Conservation (phyloP, 2,797 vertebrate species). For the Apodemus agrarius region DNA sequence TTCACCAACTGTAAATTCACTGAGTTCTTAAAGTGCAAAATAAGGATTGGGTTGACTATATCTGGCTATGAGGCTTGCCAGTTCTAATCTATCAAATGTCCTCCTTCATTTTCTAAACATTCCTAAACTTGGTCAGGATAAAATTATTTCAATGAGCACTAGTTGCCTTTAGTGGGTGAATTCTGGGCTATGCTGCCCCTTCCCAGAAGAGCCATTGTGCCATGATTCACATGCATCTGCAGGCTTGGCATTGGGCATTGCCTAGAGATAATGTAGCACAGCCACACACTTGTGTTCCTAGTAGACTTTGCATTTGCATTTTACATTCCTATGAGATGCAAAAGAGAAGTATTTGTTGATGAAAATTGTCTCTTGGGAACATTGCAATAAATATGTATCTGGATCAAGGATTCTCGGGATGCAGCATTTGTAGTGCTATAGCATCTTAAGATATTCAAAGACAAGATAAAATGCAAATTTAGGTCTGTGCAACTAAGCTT, state of each 20-base stretch:
- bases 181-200: neutral
- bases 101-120: constrained; percentile 16
- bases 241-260: neutral
- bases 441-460: neutral
- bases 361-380: constrained; percentile 49
- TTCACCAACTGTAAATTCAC: neutral
- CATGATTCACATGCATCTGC: neutral
- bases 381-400: neutral
- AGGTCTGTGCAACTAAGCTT: neutral
- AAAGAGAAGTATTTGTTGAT: constrained; percentile 31
- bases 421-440: neutral
- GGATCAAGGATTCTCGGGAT: neutral
- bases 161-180: constrained; percentile 2
- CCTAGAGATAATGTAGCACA: neutral
- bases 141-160: neutral
- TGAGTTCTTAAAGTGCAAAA: neutral
- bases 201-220: neutral
- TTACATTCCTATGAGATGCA: neutral
- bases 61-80: neutral
- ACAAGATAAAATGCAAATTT: neutral
- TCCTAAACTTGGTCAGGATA: constrained; percentile 31
- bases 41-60: neutral
- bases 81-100: neutral
- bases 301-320: constrained; percentile 38
- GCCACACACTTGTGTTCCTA: neutral